phyloP scores from a whole-genome alignment of 2,113 vertebrate genomes.

The Anthoscopus minutus region DNA sequence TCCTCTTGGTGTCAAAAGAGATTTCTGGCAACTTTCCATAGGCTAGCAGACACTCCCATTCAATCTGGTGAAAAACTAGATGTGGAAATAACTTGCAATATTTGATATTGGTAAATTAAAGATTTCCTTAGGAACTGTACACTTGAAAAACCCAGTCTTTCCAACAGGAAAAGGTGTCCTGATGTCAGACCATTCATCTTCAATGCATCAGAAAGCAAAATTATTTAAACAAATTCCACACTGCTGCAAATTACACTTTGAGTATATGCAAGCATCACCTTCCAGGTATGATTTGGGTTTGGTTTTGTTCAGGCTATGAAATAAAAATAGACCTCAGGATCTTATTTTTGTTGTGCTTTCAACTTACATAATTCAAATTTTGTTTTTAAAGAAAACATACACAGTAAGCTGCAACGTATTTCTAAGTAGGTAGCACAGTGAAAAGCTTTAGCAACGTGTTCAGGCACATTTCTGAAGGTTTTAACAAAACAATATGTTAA shows the following conservation, averaged over 20 bases:
- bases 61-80: neutral
- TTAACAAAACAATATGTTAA: neutral
- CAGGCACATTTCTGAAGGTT: neutral
- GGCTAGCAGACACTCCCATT: neutral
- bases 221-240: neutral
- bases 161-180: neutral
- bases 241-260: neutral
- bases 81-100: neutral
- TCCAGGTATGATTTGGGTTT: neutral
- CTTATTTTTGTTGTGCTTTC: neutral
- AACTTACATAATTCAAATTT: neutral
- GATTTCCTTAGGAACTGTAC: neutral
- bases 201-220: neutral
- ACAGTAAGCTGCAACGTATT: neutral
- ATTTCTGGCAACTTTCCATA: neutral
- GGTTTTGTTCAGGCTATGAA: neutral
- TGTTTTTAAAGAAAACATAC: neutral
- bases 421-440: neutral
- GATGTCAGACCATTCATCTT: neutral
- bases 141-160: neutral
- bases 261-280: neutral
- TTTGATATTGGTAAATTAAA: neutral
- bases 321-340: neutral
- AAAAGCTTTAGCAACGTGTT: neutral
- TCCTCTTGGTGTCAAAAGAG: neutral